These are phyloP conservation scores for Chironomus striatipennis DNA, from an alignment of 1,140 invertebrate species.

Conservation along the genomic window DNA sequence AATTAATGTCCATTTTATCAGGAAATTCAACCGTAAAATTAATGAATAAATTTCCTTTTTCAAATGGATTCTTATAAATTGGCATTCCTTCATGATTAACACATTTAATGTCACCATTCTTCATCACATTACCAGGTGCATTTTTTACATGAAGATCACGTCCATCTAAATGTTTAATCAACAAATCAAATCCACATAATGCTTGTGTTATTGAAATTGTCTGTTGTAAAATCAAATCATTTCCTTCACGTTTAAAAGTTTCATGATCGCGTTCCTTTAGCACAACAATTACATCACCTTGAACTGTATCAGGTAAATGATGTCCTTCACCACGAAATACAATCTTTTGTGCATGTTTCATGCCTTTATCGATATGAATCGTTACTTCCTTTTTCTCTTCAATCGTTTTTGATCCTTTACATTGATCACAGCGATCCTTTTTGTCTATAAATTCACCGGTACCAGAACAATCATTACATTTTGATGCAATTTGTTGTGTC, in stretches of 20 bases:
- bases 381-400: slow-evolving; percentile 74
- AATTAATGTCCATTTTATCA: slow-evolving; percentile 48
- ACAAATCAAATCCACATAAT: slow-evolving; percentile 78
- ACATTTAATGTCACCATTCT: slow-evolving; percentile 70
- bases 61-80: slow-evolving; percentile 66
- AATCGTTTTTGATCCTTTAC: slow-evolving; percentile 71
- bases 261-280: slow-evolving; percentile 75
- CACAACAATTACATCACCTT: slow-evolving; percentile 84
- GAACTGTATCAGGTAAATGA: slow-evolving; percentile 66
- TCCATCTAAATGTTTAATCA: slow-evolving; percentile 77
- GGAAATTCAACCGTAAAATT: slow-evolving; percentile 82
- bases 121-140: slow-evolving; percentile 63
- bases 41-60: slow-evolving; percentile 80
- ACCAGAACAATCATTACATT: slow-evolving; percentile 60
- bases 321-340: slow-evolving; percentile 82
- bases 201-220: slow-evolving; percentile 75
- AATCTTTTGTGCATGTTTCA: slow-evolving; percentile 81
- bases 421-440: slow-evolving; percentile 70
- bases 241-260: slow-evolving; percentile 61
- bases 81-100: slow-evolving; percentile 89
- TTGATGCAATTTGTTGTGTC: slow-evolving; percentile 73
- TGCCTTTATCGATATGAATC: slow-evolving; percentile 86
- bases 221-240: slow-evolving; percentile 67
- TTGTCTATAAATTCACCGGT: slow-evolving; percentile 68
- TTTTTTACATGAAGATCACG: slow-evolving; percentile 64